A percentile compares a stretch with the other conserved stretches of the same genome.
These are phyloP conservation scores for Pelobates cultripes DNA, from an alignment of 2,797 vertebrate genomes.

Conservation along the genomic window DNA sequence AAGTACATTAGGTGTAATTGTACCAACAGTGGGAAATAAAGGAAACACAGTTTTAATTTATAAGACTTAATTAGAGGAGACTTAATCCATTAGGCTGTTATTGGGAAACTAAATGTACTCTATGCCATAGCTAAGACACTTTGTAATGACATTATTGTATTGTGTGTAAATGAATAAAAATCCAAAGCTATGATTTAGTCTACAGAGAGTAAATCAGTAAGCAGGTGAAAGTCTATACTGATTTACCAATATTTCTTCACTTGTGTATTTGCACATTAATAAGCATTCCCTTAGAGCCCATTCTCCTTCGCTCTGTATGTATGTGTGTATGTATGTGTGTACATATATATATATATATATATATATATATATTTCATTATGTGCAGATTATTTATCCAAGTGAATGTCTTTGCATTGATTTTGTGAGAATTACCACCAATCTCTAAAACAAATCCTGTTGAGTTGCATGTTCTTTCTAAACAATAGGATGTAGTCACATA, in stretches of 20 bases:
- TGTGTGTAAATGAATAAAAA: not conserved
- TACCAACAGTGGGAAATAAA: constrained; percentile 66
- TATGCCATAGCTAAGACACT: constrained; percentile 32
- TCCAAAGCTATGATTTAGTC: not conserved
- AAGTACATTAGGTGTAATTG: constrained; percentile 79
- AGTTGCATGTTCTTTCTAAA: too few species aligned
- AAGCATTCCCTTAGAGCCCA: too few species aligned
- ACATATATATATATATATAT: too few species aligned
- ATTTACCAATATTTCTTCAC: not conserved
- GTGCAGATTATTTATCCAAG: too few species aligned
- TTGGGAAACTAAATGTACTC: constrained; percentile 71
- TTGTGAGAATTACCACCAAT: too few species aligned
- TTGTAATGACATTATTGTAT: not conserved
- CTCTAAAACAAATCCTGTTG: too few species aligned
- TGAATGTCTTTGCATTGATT: too few species aligned
- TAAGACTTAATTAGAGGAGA: constrained; percentile 73
- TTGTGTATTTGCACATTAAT: not conserved
- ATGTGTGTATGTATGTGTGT: too few species aligned
- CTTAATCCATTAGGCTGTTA: constrained; percentile 70
- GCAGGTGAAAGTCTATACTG: not conserved
- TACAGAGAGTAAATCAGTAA: not conserved
- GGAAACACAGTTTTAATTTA: constrained; percentile 61
- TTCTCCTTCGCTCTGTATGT: too few species aligned
- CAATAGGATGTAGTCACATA: too few species aligned
- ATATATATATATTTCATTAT: too few species aligned